phyloP scores from a whole-genome alignment of 1,140 invertebrate genomes.

The Formica selysi region DNA sequence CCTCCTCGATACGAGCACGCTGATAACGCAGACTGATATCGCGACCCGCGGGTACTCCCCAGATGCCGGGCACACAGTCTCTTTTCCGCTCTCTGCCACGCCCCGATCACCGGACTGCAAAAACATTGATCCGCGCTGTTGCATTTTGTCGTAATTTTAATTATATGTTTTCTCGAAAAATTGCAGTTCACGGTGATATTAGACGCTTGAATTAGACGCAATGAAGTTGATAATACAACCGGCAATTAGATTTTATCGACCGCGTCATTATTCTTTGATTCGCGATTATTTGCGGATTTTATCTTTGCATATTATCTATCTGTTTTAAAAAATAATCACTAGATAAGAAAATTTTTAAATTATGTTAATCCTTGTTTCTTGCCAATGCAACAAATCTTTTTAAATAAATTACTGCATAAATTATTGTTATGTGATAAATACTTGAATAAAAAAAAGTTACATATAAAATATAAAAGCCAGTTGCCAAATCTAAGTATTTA shows the following conservation, averaged over 20 bases:
- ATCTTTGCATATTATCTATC: neutral
- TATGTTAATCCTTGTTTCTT: neutral
- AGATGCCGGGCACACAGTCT: constrained; percentile 24
- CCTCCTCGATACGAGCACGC: constrained; percentile 66
- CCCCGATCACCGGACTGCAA: constrained; percentile 31
- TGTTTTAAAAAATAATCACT: neutral
- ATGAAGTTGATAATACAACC: neutral
- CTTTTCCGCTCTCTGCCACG: constrained; percentile 25
- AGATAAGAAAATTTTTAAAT: neutral
- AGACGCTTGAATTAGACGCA: no score
- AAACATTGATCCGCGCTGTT: constrained; percentile 37
- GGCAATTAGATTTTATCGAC: neutral
- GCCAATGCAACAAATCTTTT: neutral
- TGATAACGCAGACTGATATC: constrained; percentile 76
- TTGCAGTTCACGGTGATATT: neutral
- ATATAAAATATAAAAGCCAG: neutral
- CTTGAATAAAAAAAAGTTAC: neutral
- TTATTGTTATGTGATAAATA: neutral
- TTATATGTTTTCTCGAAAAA: constrained; percentile 10
- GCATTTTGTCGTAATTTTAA: constrained; percentile 22
- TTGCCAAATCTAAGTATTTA: neutral
- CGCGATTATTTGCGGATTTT: neutral
- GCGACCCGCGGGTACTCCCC: constrained; percentile 39
- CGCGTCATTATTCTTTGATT: neutral
- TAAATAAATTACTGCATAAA: neutral